Conservation (phyloP, 2,888 invertebrate species). For the Xestia xanthographa region DNA sequence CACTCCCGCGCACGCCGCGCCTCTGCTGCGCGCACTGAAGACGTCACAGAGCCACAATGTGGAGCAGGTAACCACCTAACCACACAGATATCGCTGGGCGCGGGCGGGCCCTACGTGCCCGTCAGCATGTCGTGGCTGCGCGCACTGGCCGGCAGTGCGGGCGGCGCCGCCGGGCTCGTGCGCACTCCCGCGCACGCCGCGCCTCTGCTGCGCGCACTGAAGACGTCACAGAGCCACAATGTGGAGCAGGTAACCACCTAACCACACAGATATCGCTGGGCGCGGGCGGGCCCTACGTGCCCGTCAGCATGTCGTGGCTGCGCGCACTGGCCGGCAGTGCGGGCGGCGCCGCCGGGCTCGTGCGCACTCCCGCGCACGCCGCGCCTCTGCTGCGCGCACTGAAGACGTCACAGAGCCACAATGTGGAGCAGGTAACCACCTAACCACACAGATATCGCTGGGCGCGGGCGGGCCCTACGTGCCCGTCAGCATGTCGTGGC, state of each 20-base stretch:
- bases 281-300: slow-evolving; percentile 54
- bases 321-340: slow-evolving; percentile 63
- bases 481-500: slow-evolving; percentile 63
- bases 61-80: slow-evolving; percentile 25
- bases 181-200: slow-evolving; percentile 77
- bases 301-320: slow-evolving; percentile 67
- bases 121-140: slow-evolving; percentile 69
- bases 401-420: rapidly evolving
- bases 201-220: slow-evolving; percentile 78
- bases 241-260: slow-evolving; percentile 27
- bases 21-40: slow-evolving; percentile 77
- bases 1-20: slow-evolving; percentile 76
- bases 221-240: rapidly evolving
- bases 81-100: no score
- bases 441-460: no score
- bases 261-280: no score
- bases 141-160: slow-evolving; percentile 60
- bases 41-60: neutral
- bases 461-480: slow-evolving; percentile 53
- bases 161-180: slow-evolving; percentile 68
- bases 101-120: slow-evolving; percentile 58
- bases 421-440: slow-evolving; percentile 25
- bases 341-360: slow-evolving; percentile 66
- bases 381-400: slow-evolving; percentile 80
- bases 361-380: slow-evolving; percentile 75